phyloP scores from a whole-genome alignment of 1,140 invertebrate species.

The Papilio helenus region DNA sequence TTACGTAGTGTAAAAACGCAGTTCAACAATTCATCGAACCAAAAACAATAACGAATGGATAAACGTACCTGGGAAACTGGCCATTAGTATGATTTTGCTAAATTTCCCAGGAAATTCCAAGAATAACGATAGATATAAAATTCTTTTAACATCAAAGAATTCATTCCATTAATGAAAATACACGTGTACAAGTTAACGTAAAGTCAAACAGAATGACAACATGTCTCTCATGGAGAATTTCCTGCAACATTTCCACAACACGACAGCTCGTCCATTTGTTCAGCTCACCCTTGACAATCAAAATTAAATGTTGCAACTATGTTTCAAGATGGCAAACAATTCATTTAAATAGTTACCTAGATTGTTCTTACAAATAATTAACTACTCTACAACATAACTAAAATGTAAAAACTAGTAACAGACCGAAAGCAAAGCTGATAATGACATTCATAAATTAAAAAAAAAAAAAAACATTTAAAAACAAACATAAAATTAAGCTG shows the following conservation, averaged over 20 bases:
- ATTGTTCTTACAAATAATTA: too few species aligned
- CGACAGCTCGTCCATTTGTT: neutral
- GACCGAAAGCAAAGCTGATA: neutral
- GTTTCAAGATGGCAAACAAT: neutral
- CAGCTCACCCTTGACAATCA: conserved; percentile 7
- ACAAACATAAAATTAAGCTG: neutral
- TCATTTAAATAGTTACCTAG: too few species aligned
- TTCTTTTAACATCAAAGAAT: neutral
- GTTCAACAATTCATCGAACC: too few species aligned
- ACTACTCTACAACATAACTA: too few species aligned
- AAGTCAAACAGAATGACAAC: neutral
- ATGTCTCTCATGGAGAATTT: conserved; percentile 4
- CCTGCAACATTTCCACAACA: conserved; percentile 16
- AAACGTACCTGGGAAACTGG: too few species aligned
- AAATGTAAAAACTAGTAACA: neutral
- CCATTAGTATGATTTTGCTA: too few species aligned
- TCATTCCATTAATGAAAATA: neutral
- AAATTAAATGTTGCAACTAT: conserved; percentile 12
- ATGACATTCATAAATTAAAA: too few species aligned
- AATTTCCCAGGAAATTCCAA: neutral
- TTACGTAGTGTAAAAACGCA: too few species aligned
- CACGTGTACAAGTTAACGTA: neutral
- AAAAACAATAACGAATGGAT: too few species aligned
- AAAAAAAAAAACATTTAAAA: neutral
- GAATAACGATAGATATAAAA: neutral